These are phyloP conservation scores for Scleropages formosus DNA, from an alignment of 2,797 vertebrate species.

Conservation along the genomic window DNA sequence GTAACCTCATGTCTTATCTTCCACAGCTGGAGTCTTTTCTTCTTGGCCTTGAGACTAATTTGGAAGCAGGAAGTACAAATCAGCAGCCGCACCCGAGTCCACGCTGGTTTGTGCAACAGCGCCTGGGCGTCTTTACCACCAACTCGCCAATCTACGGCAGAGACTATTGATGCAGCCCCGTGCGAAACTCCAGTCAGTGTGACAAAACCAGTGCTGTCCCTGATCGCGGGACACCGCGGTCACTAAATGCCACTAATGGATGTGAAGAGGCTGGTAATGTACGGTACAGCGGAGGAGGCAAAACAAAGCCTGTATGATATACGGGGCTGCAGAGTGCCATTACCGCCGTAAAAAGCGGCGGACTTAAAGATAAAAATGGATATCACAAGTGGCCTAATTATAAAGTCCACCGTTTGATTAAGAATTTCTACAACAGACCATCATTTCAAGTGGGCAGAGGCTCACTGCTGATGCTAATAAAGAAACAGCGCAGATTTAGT, in stretches of 20 bases:
- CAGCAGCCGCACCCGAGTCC: too few relatives aligned
- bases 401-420: conserved; percentile 60
- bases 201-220: conserved; percentile 58
- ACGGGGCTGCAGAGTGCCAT: conserved; percentile 73
- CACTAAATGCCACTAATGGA: conserved; percentile 74
- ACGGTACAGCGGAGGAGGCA: conserved; percentile 63
- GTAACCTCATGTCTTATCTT: too few relatives aligned
- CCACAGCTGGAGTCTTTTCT: too few relatives aligned
- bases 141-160: too few relatives aligned
- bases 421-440: conserved; percentile 46
- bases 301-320: conserved; percentile 68
- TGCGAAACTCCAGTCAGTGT: background rate
- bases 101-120: too few relatives aligned
- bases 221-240: conserved; percentile 59
- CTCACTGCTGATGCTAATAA: conserved; percentile 1
- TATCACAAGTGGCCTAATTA: conserved; percentile 57
- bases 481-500: background rate
- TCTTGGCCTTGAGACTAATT: background rate
- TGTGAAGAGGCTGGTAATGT: conserved; percentile 76
- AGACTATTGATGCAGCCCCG: conserved; percentile 3
- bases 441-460: background rate
- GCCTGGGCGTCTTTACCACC: too few relatives aligned
- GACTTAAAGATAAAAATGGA: conserved; percentile 62
- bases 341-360: conserved; percentile 59
- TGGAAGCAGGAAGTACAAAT: background rate